These are phyloP conservation scores for Takifugu flavidus DNA, from an alignment of 2,113 vertebrate species.

Conservation along the genomic window DNA sequence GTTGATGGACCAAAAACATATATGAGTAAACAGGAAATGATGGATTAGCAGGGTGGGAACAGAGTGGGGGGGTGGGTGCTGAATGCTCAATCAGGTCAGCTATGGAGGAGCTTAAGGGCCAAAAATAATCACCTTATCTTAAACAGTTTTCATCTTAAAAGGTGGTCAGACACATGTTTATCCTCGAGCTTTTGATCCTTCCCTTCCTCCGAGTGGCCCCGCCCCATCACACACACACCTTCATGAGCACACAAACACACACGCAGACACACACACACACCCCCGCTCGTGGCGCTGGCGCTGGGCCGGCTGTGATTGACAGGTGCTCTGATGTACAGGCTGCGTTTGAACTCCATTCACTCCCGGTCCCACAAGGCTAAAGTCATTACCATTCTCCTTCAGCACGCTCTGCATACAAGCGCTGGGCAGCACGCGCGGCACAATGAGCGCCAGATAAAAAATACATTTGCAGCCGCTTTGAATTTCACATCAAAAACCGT, in stretches of 20 bases:
- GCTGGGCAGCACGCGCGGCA: slow-evolving; percentile 69
- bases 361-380: slow-evolving; percentile 86
- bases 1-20: slow-evolving; percentile 10
- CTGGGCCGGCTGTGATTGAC: slow-evolving; percentile 81
- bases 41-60: no score
- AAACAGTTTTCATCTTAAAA: no score
- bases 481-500: slow-evolving; percentile 84
- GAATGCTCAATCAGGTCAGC: no score
- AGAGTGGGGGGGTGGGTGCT: no score
- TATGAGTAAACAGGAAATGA: neutral
- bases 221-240: neutral
- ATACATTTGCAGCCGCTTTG: slow-evolving; percentile 88
- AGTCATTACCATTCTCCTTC: slow-evolving; percentile 93
- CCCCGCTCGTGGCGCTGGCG: slow-evolving; percentile 53
- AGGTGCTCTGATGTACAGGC: slow-evolving; percentile 86
- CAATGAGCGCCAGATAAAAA: slow-evolving; percentile 87
- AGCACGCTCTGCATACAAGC: slow-evolving; percentile 87
- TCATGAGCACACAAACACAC: neutral
- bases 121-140: no score
- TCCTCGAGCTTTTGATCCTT: slow-evolving; percentile 72
- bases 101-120: no score
- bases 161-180: no score
- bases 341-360: slow-evolving; percentile 91
- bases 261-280: slow-evolving; percentile 12
- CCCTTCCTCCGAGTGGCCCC: slow-evolving; percentile 26